These are phyloP conservation scores for Eulemur mongoz DNA, from an alignment of 2,797 vertebrate species.

Conservation along the genomic window DNA sequence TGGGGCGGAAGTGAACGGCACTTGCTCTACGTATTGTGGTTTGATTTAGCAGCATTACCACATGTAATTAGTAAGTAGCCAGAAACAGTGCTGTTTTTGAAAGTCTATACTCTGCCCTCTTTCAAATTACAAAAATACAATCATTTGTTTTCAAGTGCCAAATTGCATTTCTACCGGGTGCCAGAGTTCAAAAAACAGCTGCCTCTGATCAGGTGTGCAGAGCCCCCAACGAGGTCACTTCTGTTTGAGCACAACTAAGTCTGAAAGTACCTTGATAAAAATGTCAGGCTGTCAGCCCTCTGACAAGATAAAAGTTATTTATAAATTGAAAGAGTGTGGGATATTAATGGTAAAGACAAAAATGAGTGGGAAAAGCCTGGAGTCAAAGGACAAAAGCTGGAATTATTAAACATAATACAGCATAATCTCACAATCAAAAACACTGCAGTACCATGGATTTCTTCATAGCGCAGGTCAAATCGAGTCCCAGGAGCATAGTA, in stretches of 20 bases:
- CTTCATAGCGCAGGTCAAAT: neutral
- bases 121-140: slow-evolving; percentile 27
- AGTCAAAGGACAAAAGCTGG: slow-evolving; percentile 42
- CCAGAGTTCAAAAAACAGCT: slow-evolving; percentile 3
- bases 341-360: slow-evolving; percentile 53
- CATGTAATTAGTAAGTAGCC: neutral
- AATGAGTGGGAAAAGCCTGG: neutral
- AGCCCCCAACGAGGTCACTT: slow-evolving; percentile 34
- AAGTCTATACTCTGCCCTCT: neutral
- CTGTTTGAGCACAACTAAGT: slow-evolving; percentile 41
- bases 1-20: neutral
- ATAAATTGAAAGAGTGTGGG: neutral
- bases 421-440: slow-evolving; percentile 20
- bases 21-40: neutral
- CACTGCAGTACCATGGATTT: neutral
- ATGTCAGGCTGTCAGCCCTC: slow-evolving; percentile 27
- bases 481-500: neutral
- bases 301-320: slow-evolving; percentile 54
- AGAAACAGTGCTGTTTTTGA: neutral
- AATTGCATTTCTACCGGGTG: neutral
- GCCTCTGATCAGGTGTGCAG: neutral
- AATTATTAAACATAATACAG: neutral
- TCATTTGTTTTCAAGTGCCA: slow-evolving; percentile 8
- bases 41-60: neutral
- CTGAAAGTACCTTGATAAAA: neutral